Evolutionary conservation across 2,797 vertebrate genomes (phyloP), one percentile per base, ranked within the genome.

Genomic region (Limosa lapponica): DNA sequence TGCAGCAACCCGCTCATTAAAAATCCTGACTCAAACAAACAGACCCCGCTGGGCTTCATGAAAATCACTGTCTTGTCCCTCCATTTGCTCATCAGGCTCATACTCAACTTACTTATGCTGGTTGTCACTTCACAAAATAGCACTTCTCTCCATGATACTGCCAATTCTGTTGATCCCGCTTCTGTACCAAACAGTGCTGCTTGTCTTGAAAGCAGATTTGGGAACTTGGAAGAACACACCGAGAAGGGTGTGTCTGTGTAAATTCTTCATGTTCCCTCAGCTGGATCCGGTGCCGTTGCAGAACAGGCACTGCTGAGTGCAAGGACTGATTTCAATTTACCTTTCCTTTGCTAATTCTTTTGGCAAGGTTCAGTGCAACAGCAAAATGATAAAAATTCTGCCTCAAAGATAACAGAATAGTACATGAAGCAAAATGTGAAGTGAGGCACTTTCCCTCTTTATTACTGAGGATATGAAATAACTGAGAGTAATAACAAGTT

Each of bases 1-100:
- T 78, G 43, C 87, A 84, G 61, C 72, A 85, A 82, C 61, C 87
- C 90, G 67, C 74, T 70, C 92, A 48, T 92, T 91, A 85, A 79
- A 96, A 57, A 72, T 85, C 64, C 65, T 69, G 41, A 58, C 37
- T 92, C 46, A 44, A 92, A 75, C 15, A 83, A 86, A 62, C 43
- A 66, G 78, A 73, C 8, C 28, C 19, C 46, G 43, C 25, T 2
- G 51, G 67, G 64, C 82, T 89, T n/a, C 73, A 36, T 57, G 80
- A 69, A 92, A 92, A 91, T 70, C 90, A 27, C 37, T 69, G 46
- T 57, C 82, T 91, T 62, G 28, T 71, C 57, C 44, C 52, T 88
- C 54, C 43, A 2, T 64, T 85, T 85, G 70, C 81, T 92, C 81
- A 36, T 93, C 80, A 89, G 27, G 39, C 58, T 90, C 48, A 24